phyloP scores from a whole-genome alignment of 2,113 vertebrate genomes.

The Turdus rufiventris region DNA sequence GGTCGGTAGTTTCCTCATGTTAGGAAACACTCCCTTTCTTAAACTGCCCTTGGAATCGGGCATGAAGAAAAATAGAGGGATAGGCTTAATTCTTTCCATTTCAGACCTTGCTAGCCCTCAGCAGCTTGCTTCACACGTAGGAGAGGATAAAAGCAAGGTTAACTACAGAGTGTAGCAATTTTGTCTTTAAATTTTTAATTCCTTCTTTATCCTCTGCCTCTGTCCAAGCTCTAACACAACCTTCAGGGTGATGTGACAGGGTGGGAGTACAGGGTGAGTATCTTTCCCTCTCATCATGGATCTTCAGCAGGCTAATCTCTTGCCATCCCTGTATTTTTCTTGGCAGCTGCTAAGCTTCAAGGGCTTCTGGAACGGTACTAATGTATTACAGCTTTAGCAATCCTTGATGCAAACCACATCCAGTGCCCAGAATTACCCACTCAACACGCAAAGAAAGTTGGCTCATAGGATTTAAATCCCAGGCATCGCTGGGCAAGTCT shows the following conservation, averaged over 20 bases:
- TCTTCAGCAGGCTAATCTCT: not conserved
- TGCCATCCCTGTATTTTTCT: not conserved
- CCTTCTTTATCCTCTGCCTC: not conserved
- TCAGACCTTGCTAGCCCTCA: not conserved
- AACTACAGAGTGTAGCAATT: not conserved
- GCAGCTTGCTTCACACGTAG: rapidly evolving
- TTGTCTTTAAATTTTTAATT: not conserved
- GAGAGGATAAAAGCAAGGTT: not conserved
- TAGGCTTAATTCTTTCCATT: not conserved
- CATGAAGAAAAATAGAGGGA: not conserved
- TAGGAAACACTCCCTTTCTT: not conserved
- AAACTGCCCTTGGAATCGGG: not conserved
- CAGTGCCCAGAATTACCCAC: conserved; percentile 6
- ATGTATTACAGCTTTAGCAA: not conserved
- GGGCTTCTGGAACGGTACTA: not conserved
- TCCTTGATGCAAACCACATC: not conserved
- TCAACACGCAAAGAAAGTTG: not conserved
- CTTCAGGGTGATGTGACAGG: not conserved
- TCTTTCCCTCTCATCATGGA: not conserved
- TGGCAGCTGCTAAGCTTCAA: not conserved
- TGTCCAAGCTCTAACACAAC: not conserved
- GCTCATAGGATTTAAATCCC: not conserved
- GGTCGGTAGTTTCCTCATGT: not conserved
- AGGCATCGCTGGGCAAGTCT: not conserved
- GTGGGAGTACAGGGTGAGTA: not conserved